Percentiles rank a stretch among this genome's conserved stretches.
These are phyloP conservation scores for Drosophila pseudotalamancana DNA, from an alignment of 2,888 invertebrate species.

Conservation along the genomic window DNA sequence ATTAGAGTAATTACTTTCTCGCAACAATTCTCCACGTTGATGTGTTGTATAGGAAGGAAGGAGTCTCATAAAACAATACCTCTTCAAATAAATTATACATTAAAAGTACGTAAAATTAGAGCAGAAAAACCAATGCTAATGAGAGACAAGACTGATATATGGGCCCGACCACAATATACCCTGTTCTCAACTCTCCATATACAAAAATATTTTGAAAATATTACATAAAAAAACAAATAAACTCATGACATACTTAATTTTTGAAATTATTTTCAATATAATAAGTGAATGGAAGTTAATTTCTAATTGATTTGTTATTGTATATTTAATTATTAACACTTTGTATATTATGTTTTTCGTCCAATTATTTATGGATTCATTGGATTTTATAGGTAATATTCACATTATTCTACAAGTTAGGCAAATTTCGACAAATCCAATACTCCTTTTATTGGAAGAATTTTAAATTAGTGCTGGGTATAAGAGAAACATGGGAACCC, in stretches of 20 bases:
- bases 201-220: no score
- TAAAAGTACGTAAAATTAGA: conserved; percentile 30
- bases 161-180: not conserved
- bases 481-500: conserved; percentile 27
- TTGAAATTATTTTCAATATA: no score
- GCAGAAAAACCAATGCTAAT: conserved; percentile 39
- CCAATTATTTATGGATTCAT: no score
- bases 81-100: conserved; percentile 54
- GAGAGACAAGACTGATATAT: not conserved
- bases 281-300: no score
- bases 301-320: no score
- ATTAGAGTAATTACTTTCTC: conserved; percentile 38
- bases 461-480: not conserved
- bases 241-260: no score
- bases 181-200: not conserved
- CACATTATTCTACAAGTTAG: not conserved
- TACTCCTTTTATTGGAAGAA: not conserved
- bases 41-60: not conserved
- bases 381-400: no score
- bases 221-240: no score
- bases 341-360: no score
- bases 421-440: not conserved
- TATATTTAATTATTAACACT: no score
- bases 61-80: conserved; percentile 21
- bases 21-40: conserved; percentile 15